phyloP scores from a whole-genome alignment of 1,140 invertebrate genomes.

The Littorina saxatilis region DNA sequence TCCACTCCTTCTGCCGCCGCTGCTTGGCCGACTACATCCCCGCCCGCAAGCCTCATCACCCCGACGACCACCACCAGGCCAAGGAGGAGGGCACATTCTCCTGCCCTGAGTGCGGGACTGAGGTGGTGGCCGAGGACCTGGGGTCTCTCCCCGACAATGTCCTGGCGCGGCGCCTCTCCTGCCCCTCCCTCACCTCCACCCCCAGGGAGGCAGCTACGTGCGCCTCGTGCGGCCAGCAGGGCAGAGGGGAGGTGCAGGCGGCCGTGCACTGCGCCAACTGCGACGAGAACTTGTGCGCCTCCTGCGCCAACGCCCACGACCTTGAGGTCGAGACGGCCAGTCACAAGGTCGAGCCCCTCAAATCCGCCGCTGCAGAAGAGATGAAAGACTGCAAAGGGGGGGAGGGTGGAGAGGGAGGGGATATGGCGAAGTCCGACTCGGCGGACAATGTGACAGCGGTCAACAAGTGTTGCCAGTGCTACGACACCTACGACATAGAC shows the following conservation, averaged over 20 bases:
- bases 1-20: slow-evolving; percentile 93
- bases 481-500: slow-evolving; percentile 67
- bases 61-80: not conserved
- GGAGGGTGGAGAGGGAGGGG: slow-evolving; percentile 32
- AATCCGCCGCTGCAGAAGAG: slow-evolving; percentile 6
- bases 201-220: not conserved
- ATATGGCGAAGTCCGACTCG: slow-evolving; percentile 16
- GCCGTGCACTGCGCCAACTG: slow-evolving; percentile 61
- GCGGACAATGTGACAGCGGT: slow-evolving; percentile 34
- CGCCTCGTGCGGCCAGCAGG: slow-evolving; percentile 43
- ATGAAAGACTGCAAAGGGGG: slow-evolving; percentile 40
- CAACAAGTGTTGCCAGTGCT: slow-evolving; percentile 59
- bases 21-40: slow-evolving; percentile 79
- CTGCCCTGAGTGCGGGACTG: slow-evolving; percentile 65
- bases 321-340: slow-evolving; percentile 53
- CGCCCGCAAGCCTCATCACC: not conserved
- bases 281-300: slow-evolving; percentile 61
- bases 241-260: slow-evolving; percentile 54
- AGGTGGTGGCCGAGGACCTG: slow-evolving; percentile 42
- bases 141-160: slow-evolving; percentile 57
- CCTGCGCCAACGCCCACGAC: slow-evolving; percentile 46
- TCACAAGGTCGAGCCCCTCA: slow-evolving; percentile 58
- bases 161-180: slow-evolving; percentile 61
- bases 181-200: slow-evolving; percentile 38
- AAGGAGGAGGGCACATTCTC: slow-evolving; percentile 48